phyloP scores from a whole-genome alignment of 2,888 invertebrate genomes.

The Acanthacorydalis orientalis region DNA sequence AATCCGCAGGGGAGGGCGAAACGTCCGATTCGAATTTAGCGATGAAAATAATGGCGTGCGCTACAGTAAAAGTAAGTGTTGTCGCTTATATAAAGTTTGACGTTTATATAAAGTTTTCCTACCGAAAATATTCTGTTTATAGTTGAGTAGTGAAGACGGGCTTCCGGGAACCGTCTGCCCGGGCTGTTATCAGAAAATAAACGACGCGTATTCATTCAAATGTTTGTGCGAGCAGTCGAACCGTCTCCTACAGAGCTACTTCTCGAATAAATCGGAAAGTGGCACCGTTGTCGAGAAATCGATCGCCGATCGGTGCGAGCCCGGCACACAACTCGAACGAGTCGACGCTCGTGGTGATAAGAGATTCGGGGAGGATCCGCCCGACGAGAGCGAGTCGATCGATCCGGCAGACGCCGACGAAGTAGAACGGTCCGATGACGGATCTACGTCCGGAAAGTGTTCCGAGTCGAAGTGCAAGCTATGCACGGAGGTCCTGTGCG shows the following conservation, averaged over 20 bases:
- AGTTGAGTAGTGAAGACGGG: slow-evolving; percentile 10
- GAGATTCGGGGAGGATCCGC: neutral
- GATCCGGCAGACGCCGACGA: neutral
- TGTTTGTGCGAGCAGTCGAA: slow-evolving; percentile 14
- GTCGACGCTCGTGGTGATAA: neutral
- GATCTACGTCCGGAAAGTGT: neutral
- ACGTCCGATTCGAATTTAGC: slow-evolving; percentile 3
- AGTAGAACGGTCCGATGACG: neutral
- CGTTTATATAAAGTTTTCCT: too few species aligned
- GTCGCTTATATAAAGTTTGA: too few species aligned
- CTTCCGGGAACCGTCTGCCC: slow-evolving; percentile 12
- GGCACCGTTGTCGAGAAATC: neutral
- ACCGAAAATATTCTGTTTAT: too few species aligned
- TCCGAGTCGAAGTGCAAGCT: neutral
- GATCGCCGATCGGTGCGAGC: neutral
- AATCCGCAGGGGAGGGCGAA: too few species aligned
- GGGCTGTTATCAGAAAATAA: slow-evolving; percentile 12
- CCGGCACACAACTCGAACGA: neutral
- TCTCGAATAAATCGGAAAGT: slow-evolving; percentile 5
- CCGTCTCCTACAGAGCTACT: slow-evolving; percentile 9
- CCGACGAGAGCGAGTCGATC: neutral
- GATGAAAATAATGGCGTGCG: slow-evolving; percentile 13
- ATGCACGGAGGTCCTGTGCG: neutral
- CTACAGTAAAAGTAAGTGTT: slow-evolving; percentile 13
- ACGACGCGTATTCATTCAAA: slow-evolving; percentile 13